These are phyloP conservation scores for Sialis fuliginosa DNA, from an alignment of 2,888 invertebrate species.

Conservation along the genomic window DNA sequence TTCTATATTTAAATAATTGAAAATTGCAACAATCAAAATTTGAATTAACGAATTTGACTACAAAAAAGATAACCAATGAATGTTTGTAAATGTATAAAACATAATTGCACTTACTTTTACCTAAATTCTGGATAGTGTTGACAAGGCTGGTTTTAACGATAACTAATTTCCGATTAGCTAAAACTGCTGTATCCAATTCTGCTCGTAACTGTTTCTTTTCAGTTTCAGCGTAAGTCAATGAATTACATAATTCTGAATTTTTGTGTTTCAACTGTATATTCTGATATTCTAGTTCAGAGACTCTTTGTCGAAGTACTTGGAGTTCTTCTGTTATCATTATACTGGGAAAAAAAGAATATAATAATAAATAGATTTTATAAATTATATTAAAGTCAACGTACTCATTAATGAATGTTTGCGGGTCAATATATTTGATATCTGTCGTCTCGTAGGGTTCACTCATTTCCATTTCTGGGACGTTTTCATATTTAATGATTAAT, in stretches of 20 bases:
- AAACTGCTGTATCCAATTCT: not conserved
- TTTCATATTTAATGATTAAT: not conserved
- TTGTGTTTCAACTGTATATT: conserved; percentile 1
- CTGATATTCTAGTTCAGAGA: not conserved
- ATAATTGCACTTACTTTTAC: not conserved
- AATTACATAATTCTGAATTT: not conserved
- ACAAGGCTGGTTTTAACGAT: conserved; percentile 1
- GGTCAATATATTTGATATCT: not conserved
- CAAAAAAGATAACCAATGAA: too few relatives aligned
- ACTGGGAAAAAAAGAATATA: not conserved
- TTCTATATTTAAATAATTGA: too few relatives aligned
- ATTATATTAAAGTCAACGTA: not conserved
- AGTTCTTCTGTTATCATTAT: not conserved
- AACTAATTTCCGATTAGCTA: conserved; percentile 1
- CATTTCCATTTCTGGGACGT: not conserved
- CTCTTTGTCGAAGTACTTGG: not conserved
- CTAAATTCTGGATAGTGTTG: not conserved
- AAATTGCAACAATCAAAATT: too few relatives aligned
- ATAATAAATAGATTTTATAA: not conserved
- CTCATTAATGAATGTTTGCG: not conserved
- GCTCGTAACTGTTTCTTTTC: conserved; percentile 1
- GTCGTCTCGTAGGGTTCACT: not conserved
- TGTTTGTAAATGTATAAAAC: too few relatives aligned
- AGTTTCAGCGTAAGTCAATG: not conserved
- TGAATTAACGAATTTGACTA: too few relatives aligned